Base-by-base conservation (phyloP, 2,888 invertebrate genomes). In the Hyposoter didymator region DNA sequence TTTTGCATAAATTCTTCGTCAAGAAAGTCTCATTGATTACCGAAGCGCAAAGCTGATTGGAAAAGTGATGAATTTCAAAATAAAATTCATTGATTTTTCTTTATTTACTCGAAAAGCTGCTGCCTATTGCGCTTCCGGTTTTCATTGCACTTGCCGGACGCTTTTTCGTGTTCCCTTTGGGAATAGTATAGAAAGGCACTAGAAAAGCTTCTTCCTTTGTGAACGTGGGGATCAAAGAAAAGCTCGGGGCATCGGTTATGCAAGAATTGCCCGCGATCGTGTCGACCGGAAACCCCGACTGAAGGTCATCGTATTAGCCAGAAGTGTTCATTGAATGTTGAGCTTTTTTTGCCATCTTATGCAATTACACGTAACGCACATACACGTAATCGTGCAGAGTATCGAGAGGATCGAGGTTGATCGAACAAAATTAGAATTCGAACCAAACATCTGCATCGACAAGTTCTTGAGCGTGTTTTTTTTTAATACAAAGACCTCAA, bases 271-370 rank as follows among this genome's bases (percentile, higher is more conserved):
- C 32, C 10, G 6, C 5, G 12, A 66, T 67, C 67, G 59, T 28
- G 66, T 55, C 80, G 66, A 67, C 19, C 32, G 35, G 73, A 66
- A 73, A 74, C n/a, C 66, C 66, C 19, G 22, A 55, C 55, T 80
- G 73, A 80, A 74, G 80, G 80, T 80, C 80, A 32, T 64, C 19
- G n/a, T 32, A 17, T 17, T 8, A 35, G 49, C 3, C 43, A 45
- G 14, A 32, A 28, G 22, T 45, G 72, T 10, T 28, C 39, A 39
- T 14, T 28, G 39, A 72, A 39, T n/a, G 62, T 49, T 17, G 28
- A 72, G 39, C 49, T 64, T 39, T 79, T 35, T n/a, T 35, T 12
- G 14, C 47, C 17, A 39, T 39, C 47, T 22, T 69, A 5, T 69
- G 14, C 49, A 12, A 7, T 52, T 7, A 52, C 7, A 19, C 28